These are phyloP conservation scores for Nycteola revayana DNA, from an alignment of 2,888 invertebrate species.

Conservation along the genomic window DNA sequence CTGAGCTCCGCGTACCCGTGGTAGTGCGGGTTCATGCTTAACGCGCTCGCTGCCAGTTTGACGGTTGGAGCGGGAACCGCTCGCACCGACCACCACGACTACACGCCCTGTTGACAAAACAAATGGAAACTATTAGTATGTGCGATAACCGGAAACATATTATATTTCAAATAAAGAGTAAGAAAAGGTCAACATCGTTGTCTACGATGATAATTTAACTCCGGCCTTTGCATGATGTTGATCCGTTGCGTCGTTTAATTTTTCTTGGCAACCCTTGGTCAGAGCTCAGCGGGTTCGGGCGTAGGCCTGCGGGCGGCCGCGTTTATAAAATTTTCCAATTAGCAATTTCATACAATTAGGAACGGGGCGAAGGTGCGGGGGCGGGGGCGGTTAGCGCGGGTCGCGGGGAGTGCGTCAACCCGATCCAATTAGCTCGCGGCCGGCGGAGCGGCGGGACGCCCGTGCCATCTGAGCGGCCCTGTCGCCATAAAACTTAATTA, in stretches of 20 bases:
- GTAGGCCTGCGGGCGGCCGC: conserved; percentile 72
- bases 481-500: conserved; percentile 84
- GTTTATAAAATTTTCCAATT: conserved; percentile 82
- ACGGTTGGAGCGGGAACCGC: conserved; percentile 83
- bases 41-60: conserved; percentile 94
- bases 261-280: conserved; percentile 47
- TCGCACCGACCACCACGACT: conserved; percentile 74
- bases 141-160: no score
- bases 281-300: conserved; percentile 46
- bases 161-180: no score
- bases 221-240: conserved; percentile 37
- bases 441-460: conserved; percentile 76
- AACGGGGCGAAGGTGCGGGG: conserved; percentile 53
- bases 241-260: conserved; percentile 47
- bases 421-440: conserved; percentile 82
- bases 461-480: conserved; percentile 68
- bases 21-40: conserved; percentile 96
- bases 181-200: conserved; percentile 4
- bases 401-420: conserved; percentile 71
- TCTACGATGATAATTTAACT: conserved; percentile 7
- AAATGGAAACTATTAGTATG: background rate
- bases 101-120: conserved; percentile 71
- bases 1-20: conserved; percentile 92
- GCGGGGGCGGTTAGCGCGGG: conserved; percentile 42
- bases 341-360: conserved; percentile 82